Evolutionary conservation across 2,888 invertebrate genomes (phyloP), one percentile per base, ranked within the genome.

Genomic region (Epinotia bilunana): DNA sequence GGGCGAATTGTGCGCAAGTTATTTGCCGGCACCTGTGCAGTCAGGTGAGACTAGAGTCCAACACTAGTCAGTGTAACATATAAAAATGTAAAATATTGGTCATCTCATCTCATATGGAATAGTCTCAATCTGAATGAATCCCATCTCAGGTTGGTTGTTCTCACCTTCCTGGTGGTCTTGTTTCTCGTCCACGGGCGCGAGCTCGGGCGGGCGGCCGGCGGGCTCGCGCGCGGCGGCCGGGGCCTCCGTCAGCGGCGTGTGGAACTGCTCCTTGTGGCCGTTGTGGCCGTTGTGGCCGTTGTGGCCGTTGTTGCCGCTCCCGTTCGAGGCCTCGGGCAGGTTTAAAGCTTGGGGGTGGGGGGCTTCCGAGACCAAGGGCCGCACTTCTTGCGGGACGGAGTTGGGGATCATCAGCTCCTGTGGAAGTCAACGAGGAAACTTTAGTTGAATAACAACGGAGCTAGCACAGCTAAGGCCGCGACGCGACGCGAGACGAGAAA

Each of bases 211-310:
- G 78, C 85, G 85, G 16, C 86, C 85, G 13, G 88, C 87, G 57
- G 91, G 91, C 4, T 80, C 77, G 46, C 91, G 92, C 12, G 85
- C 84, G 6, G 87, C 84, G 1, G 85, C 88, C 1, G 93, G 91
- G 70, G 92, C 86, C 83, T 94, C 94, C 6, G 90, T 89, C 85
- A 94, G 79, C 39, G 94, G 94, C 23, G 94, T 94, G 74, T 90
- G 82, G 80, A 92, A 94, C 83, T 94, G 94, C 72, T 94, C 94
- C 78, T 91, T 93, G 65, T 86, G 88, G 0, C 81, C 80, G 6
- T 88, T 90, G 69, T 89, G 90, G 65, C 81, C 83, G 20, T n/a
- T n/a, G n/a, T n/a, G n/a, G n/a, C n/a, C n/a, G n/a, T 91, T 93
- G 65, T 86, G 88, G 0, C 81, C 80, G 6, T 88, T 90, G 69